Base-by-base conservation (phyloP, 2,797 vertebrate species). In the Apogon talboti region DNA sequence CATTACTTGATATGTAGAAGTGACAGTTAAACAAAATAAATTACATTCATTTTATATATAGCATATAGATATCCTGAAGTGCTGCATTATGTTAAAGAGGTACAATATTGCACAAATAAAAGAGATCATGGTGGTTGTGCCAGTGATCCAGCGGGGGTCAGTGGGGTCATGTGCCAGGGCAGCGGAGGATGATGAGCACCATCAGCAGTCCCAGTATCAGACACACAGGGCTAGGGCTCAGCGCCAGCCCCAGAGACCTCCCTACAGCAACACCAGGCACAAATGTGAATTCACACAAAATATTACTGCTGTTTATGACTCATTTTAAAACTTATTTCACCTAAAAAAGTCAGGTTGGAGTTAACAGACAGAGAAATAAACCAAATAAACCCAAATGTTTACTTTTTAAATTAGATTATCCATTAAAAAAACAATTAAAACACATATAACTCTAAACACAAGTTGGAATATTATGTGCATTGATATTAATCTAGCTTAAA, bases 141-240 rank as follows among this genome's bases (percentile, higher is more conserved):
- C 47, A 60, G 30, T 30, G 56, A 56, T 82, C 66, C 80, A 48
- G 59, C 60, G 59, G 72, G 76, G 77, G 73, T 79, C 61, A 82
- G 30, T 9, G 59, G 58, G 86, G 79, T 90, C 70, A 84, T 82
- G 66, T 70, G 46, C 55, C 54, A 7, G 14, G 56, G 40, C 62
- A 79, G 68, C 24, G 52, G 45, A 47, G 68, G 37, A 72, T 2
- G 2, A 88, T 73, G 78, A 92, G 75, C 84, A 90, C 71, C 69
- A 91, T 87, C 91, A 94, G 86, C 83, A 93, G 68, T 76, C 81
- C 87, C 78, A 88, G 62, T 45, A 83, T 70, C 60, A 86, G 66
- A 74, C 87, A 89, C 64, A 85, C 46, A 37, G 71, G 83, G 81
- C 87, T 87, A 62, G 89, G 79, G 57, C 66, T 63, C 61, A 86